A percentile compares a stretch with the other conserved stretches of the same genome.
These are phyloP conservation scores for Actinemys pallida DNA, from an alignment of 2,113 vertebrate genomes.

Conservation along the genomic window DNA sequence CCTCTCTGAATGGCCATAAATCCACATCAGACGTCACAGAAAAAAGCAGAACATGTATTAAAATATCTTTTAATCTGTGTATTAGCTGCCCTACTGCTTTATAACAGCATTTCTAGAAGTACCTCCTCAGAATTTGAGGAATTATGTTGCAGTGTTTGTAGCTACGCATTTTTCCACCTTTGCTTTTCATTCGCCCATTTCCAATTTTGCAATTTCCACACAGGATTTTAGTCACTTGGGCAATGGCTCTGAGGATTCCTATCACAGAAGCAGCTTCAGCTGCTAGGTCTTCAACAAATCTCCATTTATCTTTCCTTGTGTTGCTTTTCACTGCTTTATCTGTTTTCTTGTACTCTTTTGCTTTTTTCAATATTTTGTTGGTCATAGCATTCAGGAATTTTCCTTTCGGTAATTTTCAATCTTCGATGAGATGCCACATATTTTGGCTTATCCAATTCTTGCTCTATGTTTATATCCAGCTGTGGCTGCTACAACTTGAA, in stretches of 20 bases:
- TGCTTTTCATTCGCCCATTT: neutral
- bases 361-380: neutral
- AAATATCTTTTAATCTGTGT: neutral
- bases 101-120: neutral
- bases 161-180: neutral
- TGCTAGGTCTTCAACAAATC: neutral
- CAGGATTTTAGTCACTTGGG: neutral
- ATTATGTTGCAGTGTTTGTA: neutral
- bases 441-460: neutral
- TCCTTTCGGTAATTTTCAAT: neutral
- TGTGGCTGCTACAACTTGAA: neutral
- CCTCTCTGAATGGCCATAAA: neutral
- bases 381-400: neutral
- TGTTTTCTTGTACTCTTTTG: neutral
- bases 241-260: neutral
- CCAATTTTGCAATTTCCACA: neutral
- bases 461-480: neutral
- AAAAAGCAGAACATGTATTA: neutral
- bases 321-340: neutral
- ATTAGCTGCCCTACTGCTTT: neutral
- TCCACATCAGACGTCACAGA: neutral
- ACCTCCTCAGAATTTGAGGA: neutral
- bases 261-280: neutral
- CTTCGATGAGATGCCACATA: neutral
- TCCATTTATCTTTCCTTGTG: neutral